Base-by-base conservation (phyloP, 2,888 invertebrate genomes). In the Herminia tarsipennalis region DNA sequence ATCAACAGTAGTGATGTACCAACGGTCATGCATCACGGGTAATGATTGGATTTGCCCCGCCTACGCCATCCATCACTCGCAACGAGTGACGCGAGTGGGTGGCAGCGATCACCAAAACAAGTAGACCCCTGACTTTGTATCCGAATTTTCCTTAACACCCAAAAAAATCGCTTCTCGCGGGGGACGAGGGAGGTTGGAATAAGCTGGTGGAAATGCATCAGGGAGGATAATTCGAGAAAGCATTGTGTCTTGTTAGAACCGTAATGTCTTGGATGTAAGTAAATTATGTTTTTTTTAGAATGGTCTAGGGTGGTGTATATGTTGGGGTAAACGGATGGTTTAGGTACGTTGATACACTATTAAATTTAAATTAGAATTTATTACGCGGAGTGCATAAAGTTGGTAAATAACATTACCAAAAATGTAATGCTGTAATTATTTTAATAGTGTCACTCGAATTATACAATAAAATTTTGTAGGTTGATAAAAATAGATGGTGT, bases 31-130 rank as follows among this genome's bases (percentile, higher is more conserved):
- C 89, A 88, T 90, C 90, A 90, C 76, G 84, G 86, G 86, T 90
- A 91, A 90, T 88, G 91, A 90, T 90, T 88, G 88, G 88, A 88
- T 87, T 83, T 78, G 88, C 91, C 88, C 88, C 89, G 89, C 90
- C 90, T 86, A 81, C 84, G 83, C 84, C 91, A 91, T 91, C 91
- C 85, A 91, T 91, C 91, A 90, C 88, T 73, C 64, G 68, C 71
- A 78, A 78, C 79, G 78, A 86, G 75, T 85, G 83, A 82, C 83
- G 77, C 78, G 71, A 74, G 86, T 82, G 76, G 80, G 79, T 73
- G 76, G 76, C 50, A 57, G 46, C 54, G 41, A 48, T 60, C 66
- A 55, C 84, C 86, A 74, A 14, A 39, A 25, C 73, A 70, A 32
- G 13, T 55, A 66, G 86, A 79, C 60, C 81, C 55, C 14, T 77